A percentile compares a stretch with the other conserved stretches of the same genome.
Evolutionary conservation across 2,797 vertebrate species (phyloP).

Genomic region (Nyctalus aviator): DNA sequence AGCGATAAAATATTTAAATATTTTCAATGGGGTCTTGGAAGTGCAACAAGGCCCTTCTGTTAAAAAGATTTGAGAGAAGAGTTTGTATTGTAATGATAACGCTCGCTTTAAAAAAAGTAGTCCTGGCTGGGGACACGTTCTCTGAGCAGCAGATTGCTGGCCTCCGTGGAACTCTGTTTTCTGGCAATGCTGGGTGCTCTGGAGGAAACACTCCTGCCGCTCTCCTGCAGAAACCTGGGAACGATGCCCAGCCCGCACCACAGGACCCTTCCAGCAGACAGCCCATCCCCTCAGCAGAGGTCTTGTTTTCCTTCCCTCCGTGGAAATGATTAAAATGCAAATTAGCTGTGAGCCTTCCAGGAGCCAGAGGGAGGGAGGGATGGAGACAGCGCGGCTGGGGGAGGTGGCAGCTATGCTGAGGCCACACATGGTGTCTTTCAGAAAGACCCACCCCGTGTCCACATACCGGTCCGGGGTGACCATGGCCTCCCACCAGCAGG

Average conservation of each 20-base stretch:
- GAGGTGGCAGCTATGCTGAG: background rate
- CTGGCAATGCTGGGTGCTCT: background rate
- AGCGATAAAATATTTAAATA: constrained; percentile 33
- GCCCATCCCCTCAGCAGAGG: background rate
- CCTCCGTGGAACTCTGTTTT: background rate
- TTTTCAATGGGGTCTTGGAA: background rate
- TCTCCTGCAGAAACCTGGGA: background rate
- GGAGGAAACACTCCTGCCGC: background rate
- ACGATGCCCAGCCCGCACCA: background rate
- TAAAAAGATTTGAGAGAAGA: constrained; percentile 29
- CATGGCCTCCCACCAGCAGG: background rate
- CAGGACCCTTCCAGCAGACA: background rate
- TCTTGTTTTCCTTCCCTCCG: background rate
- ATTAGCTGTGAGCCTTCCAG: background rate
- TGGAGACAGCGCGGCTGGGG: too few relatives aligned
- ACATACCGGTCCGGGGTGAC: background rate
- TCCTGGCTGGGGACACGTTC: background rate
- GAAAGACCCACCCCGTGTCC: background rate
- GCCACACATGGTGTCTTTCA: accelerated
- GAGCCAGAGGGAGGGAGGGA: background rate
- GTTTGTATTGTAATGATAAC: constrained; percentile 29
- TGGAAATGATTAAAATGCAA: constrained; percentile 49
- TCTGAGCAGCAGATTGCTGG: background rate
- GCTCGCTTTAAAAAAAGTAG: constrained; percentile 24
- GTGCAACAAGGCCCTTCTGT: background rate